Base-by-base conservation (phyloP, 2,113 vertebrate species). In the Cynopterus brachyotis region DNA sequence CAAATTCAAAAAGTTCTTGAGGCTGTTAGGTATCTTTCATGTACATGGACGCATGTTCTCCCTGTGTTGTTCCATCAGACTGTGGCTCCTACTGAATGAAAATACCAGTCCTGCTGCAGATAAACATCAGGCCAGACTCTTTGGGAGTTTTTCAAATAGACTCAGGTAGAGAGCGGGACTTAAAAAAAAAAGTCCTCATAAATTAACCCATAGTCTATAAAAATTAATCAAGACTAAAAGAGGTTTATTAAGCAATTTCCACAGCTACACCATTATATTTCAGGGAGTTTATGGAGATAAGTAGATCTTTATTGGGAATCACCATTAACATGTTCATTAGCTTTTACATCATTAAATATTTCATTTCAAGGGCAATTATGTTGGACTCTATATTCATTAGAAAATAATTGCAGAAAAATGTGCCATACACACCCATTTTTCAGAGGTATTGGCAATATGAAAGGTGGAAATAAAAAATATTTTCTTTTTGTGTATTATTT, bases 291-390 rank as follows among this genome's bases (percentile, higher is more conserved):
- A 82, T 42, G 32, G 79, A 20, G 11, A 73, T 91, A 94, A 82
- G 35, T 73, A 72, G 66, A 30, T 87, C 75, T 89, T 96, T 92
- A 79, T 79, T 83, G 78, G 60, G 70, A 96, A 93, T 87, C 67
- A 67, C 78, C 47, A 89, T 95, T 88, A 85, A 40, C 42, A 35
- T 66, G 69, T 30, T 30, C 47, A 69, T 95, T 89, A 79, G 67
- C 73, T 93, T 83, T 91, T 78, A 82, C 42, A 59, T 75, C 62
- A 62, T 91, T 93, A 94, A 94, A 82, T 79, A 85, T 78, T 40
- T 85, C 78, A 93, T 95, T 95, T 95, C 78, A 91, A 94, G 67
- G 91, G 85, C 66, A 97, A 72, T 93, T 87, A 78, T 78, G 35
- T 88, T 92, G 47, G 30, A 89, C 67, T 88, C 70, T 80, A 35